Evolutionary conservation across 2,888 invertebrate genomes (phyloP), one percentile per base, ranked within the genome.

Genomic region (Allygus modestus): DNA sequence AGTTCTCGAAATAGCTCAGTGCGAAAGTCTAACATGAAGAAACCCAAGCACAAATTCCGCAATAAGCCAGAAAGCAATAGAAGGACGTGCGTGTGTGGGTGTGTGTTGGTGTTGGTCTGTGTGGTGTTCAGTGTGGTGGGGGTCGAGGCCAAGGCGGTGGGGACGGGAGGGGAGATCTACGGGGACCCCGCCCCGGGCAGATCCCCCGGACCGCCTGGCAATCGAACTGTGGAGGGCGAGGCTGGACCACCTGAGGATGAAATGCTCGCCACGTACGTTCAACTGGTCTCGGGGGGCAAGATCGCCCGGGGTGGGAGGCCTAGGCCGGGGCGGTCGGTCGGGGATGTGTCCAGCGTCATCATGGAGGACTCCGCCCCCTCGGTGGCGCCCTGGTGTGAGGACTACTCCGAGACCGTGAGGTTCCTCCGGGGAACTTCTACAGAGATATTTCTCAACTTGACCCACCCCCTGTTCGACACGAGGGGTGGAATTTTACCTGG

Each of bases 371-470:
- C 51, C 7, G 33, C 54, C 23, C 43, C 61, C 17, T n/a, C n/a
- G 33, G 51, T 51, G 15, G 84, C 58, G n/a, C 71, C 58, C 5
- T 79, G 79, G 79, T 79, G 61, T 23, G 54, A 58, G 23, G 84
- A 84, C 26, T 84, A 81, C 71, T 43, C 79, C 33, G 61, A 69
- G 12, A 20, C 69, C 1, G 17, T 77, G 7, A 33, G 69, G 26
- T 84, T 84, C 71, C 28, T 33, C n/a, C 46, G 77, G 5, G 83
- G 82, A 1, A 37, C 77, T 26, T n/a, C 73, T 0, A 15, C 15
- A 17, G 82, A 85, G 20, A 77, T 85, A n/a, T 37, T 17, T 28
- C 69, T 85, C 79, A 83, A 85, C 71, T 58, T 85, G n/a, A 65
- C 77, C 2, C 82, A 85, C 46, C 82, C 82, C 11, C 12, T 85